Percentiles rank a stretch among this genome's conserved stretches.
Conservation (phyloP, 2,113 vertebrate genomes). For the Suricata suricatta region DNA sequence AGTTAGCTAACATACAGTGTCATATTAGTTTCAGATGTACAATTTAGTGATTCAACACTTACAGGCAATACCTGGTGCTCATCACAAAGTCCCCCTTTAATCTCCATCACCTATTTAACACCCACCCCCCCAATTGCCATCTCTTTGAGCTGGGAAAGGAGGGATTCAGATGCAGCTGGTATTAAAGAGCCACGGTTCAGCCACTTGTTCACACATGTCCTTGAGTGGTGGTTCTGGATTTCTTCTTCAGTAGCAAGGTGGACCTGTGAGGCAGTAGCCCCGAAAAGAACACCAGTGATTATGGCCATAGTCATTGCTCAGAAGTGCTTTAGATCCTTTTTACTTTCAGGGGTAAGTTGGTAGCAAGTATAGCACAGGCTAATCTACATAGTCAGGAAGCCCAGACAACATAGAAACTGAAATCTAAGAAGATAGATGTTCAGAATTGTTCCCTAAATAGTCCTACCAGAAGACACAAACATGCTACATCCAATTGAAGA, state of each 20-base stretch:
- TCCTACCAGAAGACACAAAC: neutral
- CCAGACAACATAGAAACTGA: neutral
- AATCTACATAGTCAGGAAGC: neutral
- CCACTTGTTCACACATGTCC: neutral
- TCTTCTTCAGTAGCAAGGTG: neutral
- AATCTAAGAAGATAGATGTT: neutral
- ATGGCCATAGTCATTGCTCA: neutral
- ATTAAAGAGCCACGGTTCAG: neutral
- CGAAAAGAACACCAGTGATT: neutral
- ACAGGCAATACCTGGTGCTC: neutral
- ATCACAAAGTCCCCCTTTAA: neutral
- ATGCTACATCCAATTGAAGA: neutral
- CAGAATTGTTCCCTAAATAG: neutral
- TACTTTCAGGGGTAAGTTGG: neutral
- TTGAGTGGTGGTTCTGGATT: neutral
- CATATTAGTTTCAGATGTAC: neutral
- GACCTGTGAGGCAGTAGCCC: neutral
- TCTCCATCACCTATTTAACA: neutral
- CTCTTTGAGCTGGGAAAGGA: neutral
- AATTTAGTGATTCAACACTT: neutral
- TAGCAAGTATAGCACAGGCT: neutral
- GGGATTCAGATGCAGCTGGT: neutral
- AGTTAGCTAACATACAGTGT: neutral
- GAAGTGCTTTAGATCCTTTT: neutral
- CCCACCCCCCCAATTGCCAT: accelerated